Evolutionary conservation across 2,113 vertebrate species (phyloP).

Genomic region (Trichechus manatus): DNA sequence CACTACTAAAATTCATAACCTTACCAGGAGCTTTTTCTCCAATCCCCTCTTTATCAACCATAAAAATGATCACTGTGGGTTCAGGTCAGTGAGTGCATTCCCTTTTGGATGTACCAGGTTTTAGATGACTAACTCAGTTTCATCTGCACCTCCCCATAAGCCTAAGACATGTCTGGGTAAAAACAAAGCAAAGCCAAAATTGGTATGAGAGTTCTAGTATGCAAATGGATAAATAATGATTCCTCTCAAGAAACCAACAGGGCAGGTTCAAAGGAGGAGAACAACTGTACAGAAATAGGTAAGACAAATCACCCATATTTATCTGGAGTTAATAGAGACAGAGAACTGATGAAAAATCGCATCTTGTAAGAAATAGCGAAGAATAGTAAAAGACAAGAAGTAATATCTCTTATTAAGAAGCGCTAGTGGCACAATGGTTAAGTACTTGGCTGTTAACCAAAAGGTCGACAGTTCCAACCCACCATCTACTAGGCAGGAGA

Average conservation of each 20-base stretch:
- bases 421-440: neutral
- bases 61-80: neutral
- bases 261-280: neutral
- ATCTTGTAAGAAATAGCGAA: neutral
- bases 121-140: neutral
- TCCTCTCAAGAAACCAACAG: neutral
- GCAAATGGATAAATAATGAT: neutral
- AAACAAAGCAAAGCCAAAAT: neutral
- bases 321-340: neutral
- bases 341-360: neutral
- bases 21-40: neutral
- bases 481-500: neutral
- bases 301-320: neutral
- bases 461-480: neutral
- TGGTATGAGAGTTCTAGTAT: neutral
- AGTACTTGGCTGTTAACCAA: neutral
- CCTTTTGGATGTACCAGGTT: neutral
- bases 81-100: neutral
- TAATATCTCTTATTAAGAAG: neutral
- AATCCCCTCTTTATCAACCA: neutral
- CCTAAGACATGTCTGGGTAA: neutral
- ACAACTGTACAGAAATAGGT: neutral
- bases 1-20: neutral
- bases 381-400: neutral
- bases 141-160: neutral